A percentile compares a stretch with the other conserved stretches of the same genome.
Conservation (phyloP, 2,888 invertebrate species). For the Kuschelorhynchus macadamiae region DNA sequence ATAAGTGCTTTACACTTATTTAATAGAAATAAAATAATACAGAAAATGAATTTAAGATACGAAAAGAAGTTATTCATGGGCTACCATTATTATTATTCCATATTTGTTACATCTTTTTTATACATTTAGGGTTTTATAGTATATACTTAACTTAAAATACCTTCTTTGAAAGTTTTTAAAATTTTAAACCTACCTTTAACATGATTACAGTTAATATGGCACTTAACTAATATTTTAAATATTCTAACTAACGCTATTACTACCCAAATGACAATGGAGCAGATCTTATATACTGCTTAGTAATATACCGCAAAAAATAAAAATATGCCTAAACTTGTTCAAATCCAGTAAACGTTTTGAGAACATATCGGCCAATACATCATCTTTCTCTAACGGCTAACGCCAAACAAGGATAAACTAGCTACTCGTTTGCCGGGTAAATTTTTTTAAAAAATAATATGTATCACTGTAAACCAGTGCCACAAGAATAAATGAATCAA, state of each 20-base stretch:
- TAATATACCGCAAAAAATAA: conserved; percentile 4
- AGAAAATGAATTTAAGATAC: too few species aligned
- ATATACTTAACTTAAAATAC: too few species aligned
- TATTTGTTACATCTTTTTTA: too few species aligned
- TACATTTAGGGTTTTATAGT: too few species aligned
- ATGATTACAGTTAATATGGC: conserved; percentile 2
- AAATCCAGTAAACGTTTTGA: neutral
- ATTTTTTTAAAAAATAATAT: conserved; percentile 6
- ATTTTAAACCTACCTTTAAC: conserved; percentile 11
- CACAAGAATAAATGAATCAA: conserved; percentile 2
- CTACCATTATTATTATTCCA: too few species aligned
- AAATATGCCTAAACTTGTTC: conserved; percentile 30
- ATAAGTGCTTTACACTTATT: too few species aligned
- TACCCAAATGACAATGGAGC: neutral
- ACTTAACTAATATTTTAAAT: neutral
- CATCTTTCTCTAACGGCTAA: neutral
- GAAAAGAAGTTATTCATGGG: too few species aligned
- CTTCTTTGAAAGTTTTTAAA: too few species aligned
- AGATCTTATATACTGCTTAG: conserved; percentile 4
- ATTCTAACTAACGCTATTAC: neutral
- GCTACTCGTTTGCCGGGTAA: neutral
- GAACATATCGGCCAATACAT: neutral
- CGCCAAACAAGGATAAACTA: neutral
- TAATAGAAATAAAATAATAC: too few species aligned
- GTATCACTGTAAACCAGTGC: conserved; percentile 1